phyloP scores from a whole-genome alignment of 2,888 invertebrate genomes.

The Agrypnus murinus region DNA sequence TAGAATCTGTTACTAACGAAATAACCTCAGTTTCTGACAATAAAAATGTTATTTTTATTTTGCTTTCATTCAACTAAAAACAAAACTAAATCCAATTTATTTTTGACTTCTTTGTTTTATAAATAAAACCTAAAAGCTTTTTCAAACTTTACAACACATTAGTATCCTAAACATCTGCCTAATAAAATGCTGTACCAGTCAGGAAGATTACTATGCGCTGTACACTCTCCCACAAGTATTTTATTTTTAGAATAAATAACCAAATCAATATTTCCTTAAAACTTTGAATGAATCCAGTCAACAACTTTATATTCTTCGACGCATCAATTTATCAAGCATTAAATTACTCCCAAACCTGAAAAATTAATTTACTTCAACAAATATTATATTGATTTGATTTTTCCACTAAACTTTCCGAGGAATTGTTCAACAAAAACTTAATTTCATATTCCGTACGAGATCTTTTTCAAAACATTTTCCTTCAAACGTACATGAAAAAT shows the following conservation, averaged over 20 bases:
- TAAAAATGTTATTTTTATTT: no score
- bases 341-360: background rate
- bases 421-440: background rate
- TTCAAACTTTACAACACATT: conserved; percentile 2
- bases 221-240: conserved; percentile 6
- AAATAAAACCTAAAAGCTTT: conserved; percentile 2
- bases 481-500: conserved; percentile 16
- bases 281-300: no score
- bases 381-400: no score
- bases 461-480: conserved; percentile 16
- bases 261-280: conserved; percentile 13
- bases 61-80: no score
- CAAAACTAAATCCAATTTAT: no score
- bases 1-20: no score
- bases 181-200: conserved; percentile 38
- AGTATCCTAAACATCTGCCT: conserved; percentile 23
- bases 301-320: no score
- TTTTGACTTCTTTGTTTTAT: no score
- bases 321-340: no score
- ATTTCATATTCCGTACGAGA: background rate
- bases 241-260: conserved; percentile 37
- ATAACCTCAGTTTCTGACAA: no score
- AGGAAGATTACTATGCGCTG: conserved; percentile 37
- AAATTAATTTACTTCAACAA: background rate
- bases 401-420: no score